These are phyloP conservation scores for Dermatophagoides farinae DNA, from an alignment of 1,140 invertebrate genomes.

Conservation along the genomic window DNA sequence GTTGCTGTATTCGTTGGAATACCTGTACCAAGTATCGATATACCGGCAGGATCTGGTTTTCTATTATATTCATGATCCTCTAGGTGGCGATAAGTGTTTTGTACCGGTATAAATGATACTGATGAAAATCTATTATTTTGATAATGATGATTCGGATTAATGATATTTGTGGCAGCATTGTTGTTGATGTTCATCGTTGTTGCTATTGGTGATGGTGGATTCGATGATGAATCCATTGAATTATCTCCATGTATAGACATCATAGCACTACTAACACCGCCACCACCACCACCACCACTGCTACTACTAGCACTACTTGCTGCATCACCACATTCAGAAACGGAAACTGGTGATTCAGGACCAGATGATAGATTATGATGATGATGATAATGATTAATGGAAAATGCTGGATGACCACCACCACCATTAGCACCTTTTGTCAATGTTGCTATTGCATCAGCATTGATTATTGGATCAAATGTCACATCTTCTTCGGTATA, in stretches of 20 bases:
- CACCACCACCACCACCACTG: neutral
- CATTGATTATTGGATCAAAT: neutral
- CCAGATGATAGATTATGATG: neutral
- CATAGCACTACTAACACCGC: neutral
- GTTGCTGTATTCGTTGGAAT: neutral
- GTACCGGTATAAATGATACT: neutral
- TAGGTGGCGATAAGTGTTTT: neutral
- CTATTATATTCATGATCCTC: conserved; percentile 10
- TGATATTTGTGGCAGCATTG: too few relatives aligned
- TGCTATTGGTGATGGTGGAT: neutral
- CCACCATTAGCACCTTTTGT: neutral
- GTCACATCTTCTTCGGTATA: conserved; percentile 4
- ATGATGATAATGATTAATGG: too few relatives aligned
- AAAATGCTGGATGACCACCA: too few relatives aligned
- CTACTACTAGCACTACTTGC: neutral
- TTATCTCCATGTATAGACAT: neutral
- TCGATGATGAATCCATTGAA: conserved; percentile 1
- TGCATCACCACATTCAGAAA: neutral
- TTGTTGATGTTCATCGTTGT: too few relatives aligned
- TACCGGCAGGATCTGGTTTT: neutral
- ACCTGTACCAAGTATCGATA: neutral
- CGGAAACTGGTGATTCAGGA: conserved; percentile 2
- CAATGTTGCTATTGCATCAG: neutral
- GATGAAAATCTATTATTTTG: too few relatives aligned
- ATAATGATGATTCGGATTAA: too few relatives aligned